Evolutionary conservation across 2,113 vertebrate genomes (phyloP).

Genomic region (Octodon degus): DNA sequence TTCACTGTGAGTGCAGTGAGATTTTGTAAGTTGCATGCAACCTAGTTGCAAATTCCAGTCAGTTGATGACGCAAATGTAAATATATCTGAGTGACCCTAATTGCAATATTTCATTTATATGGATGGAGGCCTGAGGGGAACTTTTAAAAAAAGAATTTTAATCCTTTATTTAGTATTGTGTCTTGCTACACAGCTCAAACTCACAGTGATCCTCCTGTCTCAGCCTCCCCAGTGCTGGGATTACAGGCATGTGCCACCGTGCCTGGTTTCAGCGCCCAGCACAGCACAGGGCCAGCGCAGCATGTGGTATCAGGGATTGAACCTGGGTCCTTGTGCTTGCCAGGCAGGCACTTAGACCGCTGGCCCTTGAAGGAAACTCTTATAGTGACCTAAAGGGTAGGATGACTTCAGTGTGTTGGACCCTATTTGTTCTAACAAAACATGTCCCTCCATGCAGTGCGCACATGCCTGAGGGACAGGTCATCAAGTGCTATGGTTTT

Average conservation of each 20-base stretch:
- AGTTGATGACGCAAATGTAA: not conserved
- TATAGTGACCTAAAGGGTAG: not conserved
- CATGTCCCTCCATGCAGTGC: not conserved
- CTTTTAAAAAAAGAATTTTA: not conserved
- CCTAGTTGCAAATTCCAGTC: not conserved
- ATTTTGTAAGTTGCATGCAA: not conserved
- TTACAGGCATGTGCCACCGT: no score
- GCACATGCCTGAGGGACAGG: not conserved
- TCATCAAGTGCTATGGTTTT: not conserved
- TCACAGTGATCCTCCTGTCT: no score
- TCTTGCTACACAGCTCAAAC: no score
- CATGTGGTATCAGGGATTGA: no score
- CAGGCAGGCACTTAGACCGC: no score
- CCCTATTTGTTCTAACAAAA: constrained; percentile 39
- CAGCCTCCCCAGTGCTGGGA: no score
- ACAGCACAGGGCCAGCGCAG: no score
- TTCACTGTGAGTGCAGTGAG: not conserved
- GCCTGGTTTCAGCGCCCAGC: no score
- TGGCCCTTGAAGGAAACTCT: not conserved
- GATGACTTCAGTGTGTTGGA: not conserved
- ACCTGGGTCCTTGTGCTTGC: no score
- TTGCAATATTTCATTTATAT: not conserved
- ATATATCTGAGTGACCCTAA: not conserved
- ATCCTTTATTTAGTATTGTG: no score
- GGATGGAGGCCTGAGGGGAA: not conserved